Conservation (phyloP, 2,888 invertebrate genomes). For the Synergus umbraculus region DNA sequence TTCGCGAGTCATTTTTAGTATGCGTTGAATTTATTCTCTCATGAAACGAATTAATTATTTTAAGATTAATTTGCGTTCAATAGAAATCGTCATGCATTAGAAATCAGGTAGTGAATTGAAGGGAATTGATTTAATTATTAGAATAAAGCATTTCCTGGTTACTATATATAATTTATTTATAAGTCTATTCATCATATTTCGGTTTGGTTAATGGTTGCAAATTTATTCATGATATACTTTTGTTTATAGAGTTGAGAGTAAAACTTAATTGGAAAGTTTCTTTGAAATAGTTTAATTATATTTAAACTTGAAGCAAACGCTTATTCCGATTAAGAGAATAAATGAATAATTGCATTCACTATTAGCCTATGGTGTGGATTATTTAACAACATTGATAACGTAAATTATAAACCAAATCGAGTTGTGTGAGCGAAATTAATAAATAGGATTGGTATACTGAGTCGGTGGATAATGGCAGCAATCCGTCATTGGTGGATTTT, state of each 20-base stretch:
- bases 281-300: no score
- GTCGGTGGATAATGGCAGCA: neutral
- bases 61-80: neutral
- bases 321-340: no score
- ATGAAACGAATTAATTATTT: neutral
- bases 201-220: neutral
- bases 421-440: no score
- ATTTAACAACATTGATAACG: no score
- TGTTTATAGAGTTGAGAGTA: neutral
- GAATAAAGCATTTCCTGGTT: neutral
- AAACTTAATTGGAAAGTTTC: no score
- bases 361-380: no score
- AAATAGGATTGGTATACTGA: no score
- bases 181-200: neutral
- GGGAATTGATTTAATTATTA: neutral
- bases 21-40: neutral
- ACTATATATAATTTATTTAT: neutral
- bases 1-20: neutral
- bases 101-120: neutral
- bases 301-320: no score
- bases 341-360: no score
- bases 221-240: neutral
- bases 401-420: no score
- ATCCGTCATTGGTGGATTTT: neutral
- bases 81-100: neutral